Evolutionary conservation across 2,113 vertebrate genomes (phyloP), one percentile per base, ranked within the genome.

Genomic region (Xiphophorus maculatus): DNA sequence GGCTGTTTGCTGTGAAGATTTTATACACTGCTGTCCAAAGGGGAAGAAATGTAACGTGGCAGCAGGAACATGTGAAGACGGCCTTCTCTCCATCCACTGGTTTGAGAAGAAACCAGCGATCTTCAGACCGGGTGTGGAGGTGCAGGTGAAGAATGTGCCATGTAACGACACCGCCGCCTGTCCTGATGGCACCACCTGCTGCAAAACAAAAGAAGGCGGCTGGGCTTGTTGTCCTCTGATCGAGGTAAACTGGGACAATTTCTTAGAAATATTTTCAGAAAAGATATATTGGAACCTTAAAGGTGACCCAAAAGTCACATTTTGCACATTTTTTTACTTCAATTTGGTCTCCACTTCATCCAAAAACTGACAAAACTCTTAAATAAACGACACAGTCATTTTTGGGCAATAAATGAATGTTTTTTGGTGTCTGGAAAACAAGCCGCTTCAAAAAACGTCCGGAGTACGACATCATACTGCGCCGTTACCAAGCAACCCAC

Each of bases 191-290:
- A 32, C 0, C 48, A 94, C 92, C 1, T 94, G 93, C 83, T 94
- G 92, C 77, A 84, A 84, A 71, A 81, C 25, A 8, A 0, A 10
- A 66, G 29, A 76, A 0, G 87, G 83, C 0, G 3, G 0, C 1
- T 94, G 91, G 89, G 48, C 25, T 9, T 94, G 93, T 61, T 94
- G 93, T 77, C 92, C 91, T 29, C 10, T 88, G 0, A 62, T 74
- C 10, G 8, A 92, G 84, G 93, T 74, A 4, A 73, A 0, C 22
- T 54, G 51, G 2, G 51, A 8, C 13, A 3, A 44, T 44, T 54
- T 54, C 51, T 54, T 19, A 2, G 15, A 19, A 15, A 51, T 3
- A 13, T 28, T 62, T 62, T 62, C 15, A 28, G 27, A 28, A 28
- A 28, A 28, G 2, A 40, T 40, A 13, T 40, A 2, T 40, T 40